A percentile compares a stretch with the other conserved stretches of the same genome.
phyloP scores from a whole-genome alignment of 2,113 vertebrate genomes.

The Mustelus asterias region DNA sequence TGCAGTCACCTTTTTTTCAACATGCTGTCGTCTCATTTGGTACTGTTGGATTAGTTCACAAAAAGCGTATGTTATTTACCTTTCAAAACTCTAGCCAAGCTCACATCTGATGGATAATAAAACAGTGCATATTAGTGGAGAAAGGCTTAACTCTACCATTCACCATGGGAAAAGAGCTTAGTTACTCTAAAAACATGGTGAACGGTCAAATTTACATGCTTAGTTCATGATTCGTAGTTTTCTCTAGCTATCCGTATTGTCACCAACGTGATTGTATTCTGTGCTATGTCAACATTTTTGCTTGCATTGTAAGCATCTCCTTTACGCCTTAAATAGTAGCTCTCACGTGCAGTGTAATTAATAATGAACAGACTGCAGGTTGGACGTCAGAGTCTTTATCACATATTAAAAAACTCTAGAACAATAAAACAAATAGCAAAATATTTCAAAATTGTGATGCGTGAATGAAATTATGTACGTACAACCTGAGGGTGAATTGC shows the following conservation, averaged over 20 bases:
- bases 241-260: neutral
- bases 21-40: neutral
- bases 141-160: neutral
- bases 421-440: neutral
- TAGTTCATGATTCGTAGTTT: neutral
- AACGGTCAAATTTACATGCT: neutral
- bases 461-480: neutral
- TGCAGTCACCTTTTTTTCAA: neutral
- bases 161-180: neutral
- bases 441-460: neutral
- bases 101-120: neutral
- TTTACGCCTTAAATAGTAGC: neutral
- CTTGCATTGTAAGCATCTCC: neutral
- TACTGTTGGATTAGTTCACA: neutral
- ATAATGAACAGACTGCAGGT: neutral
- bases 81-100: slow-evolving; percentile 14
- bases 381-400: neutral
- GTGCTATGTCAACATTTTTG: neutral
- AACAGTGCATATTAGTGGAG: neutral
- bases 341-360: neutral
- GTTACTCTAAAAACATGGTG: neutral
- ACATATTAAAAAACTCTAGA: neutral
- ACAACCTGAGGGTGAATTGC: neutral
- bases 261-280: neutral
- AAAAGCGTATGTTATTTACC: neutral